Evolutionary conservation across 2,113 vertebrate species (phyloP).

Genomic region (Cricetomys ansorgei): DNA sequence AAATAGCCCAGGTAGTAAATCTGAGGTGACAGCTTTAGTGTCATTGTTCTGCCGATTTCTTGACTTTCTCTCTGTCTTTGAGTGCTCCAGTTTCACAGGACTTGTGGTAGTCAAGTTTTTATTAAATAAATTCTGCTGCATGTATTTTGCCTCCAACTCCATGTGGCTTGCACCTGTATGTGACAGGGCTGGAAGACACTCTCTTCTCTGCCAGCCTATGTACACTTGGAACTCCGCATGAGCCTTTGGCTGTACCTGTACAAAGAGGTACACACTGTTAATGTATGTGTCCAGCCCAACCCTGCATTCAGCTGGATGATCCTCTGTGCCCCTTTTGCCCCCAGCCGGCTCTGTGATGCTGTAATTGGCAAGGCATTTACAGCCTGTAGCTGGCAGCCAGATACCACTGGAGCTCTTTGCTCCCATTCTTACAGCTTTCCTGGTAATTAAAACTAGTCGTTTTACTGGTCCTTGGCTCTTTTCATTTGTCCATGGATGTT

Average conservation of each 20-base stretch:
- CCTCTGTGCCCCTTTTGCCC: slow-evolving; percentile 28
- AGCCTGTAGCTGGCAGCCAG: slow-evolving; percentile 56
- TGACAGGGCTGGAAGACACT: background rate
- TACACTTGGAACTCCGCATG: background rate
- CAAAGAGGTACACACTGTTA: background rate
- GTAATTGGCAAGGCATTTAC: slow-evolving; percentile 65
- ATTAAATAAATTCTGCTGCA: background rate
- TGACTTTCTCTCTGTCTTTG: background rate
- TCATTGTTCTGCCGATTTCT: slow-evolving; percentile 32
- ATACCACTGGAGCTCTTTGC: slow-evolving; percentile 6
- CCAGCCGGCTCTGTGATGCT: slow-evolving; percentile 49
- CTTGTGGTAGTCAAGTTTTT: background rate
- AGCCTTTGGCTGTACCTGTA: background rate
- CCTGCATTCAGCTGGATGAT: background rate
- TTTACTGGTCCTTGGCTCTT: slow-evolving; percentile 8
- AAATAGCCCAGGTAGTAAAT: slow-evolving; percentile 40
- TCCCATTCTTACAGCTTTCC: slow-evolving; percentile 57
- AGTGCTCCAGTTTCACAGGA: background rate
- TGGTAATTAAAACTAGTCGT: slow-evolving; percentile 49
- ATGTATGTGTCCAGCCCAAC: background rate
- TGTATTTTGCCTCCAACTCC: background rate
- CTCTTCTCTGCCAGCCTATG: background rate
- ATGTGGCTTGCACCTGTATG: background rate
- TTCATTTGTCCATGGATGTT: background rate
- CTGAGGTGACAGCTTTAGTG: slow-evolving; percentile 3